Evolutionary conservation across 2,797 vertebrate species (phyloP).

Genomic region (Mionectes olivaceus): DNA sequence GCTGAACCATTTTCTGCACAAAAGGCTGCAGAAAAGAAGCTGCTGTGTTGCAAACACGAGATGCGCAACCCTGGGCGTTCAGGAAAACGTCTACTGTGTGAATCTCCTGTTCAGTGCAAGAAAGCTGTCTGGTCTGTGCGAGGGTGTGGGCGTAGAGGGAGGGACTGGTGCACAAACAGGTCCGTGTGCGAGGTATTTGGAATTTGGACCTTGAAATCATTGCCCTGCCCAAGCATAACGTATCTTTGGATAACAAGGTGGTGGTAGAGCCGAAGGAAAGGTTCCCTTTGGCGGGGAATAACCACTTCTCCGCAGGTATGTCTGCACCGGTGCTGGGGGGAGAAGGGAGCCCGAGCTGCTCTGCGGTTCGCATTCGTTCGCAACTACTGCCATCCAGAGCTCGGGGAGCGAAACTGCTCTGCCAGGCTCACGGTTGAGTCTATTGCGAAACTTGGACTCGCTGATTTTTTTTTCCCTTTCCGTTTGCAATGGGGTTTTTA

Average conservation of each 20-base stretch:
- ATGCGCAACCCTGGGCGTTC: neutral
- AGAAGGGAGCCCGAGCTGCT: neutral
- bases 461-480: too few species aligned
- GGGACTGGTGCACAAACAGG: neutral
- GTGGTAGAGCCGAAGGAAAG: neutral
- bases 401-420: neutral
- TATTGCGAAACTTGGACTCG: accelerated
- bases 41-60: neutral
- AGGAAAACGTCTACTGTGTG: neutral
- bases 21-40: neutral
- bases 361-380: neutral
- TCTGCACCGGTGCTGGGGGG: neutral
- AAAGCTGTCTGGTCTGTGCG: neutral
- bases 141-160: neutral
- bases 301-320: neutral
- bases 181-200: neutral
- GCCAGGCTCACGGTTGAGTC: accelerated
- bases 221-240: accelerated
- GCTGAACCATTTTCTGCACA: neutral
- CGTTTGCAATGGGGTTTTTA: neutral
- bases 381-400: conserved; percentile 57
- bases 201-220: neutral
- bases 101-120: neutral
- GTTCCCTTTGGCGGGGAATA: neutral
- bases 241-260: neutral